phyloP scores from a whole-genome alignment of 2,113 vertebrate species.

The Ascaphus truei region DNA sequence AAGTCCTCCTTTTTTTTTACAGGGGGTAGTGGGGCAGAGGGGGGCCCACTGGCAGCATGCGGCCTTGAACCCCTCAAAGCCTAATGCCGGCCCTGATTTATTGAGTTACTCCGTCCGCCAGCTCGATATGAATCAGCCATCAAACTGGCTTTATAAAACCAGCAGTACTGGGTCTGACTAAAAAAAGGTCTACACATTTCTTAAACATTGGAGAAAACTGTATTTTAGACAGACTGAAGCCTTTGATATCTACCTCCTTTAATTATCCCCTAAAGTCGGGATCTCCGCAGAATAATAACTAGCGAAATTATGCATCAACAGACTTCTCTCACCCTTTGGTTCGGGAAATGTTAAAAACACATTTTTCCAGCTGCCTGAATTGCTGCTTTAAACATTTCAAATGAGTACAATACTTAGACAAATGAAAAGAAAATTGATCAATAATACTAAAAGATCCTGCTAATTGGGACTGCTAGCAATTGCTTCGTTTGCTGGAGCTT shows the following conservation, averaged over 20 bases:
- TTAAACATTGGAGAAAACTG: no score
- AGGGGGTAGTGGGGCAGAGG: no score
- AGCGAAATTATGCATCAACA: background rate
- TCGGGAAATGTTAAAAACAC: background rate
- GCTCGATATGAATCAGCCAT: no score
- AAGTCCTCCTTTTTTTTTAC: no score
- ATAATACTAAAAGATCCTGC: background rate
- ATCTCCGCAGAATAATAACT: background rate
- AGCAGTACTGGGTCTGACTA: no score
- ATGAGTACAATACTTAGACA: conserved; percentile 1
- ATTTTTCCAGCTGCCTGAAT: background rate
- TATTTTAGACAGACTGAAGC: no score
- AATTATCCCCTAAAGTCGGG: background rate
- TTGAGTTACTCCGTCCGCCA: no score
- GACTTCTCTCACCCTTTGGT: background rate
- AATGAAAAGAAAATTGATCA: conserved; percentile 12
- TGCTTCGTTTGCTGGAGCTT: background rate
- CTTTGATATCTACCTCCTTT: background rate
- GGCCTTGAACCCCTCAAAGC: no score
- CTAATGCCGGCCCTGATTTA: no score
- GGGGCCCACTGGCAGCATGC: no score
- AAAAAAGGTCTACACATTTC: no score
- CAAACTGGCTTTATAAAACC: no score
- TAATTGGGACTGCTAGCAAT: background rate
- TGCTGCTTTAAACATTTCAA: background rate